Conservation (phyloP, 1,140 invertebrate genomes). For the Callitettix versicolor region DNA sequence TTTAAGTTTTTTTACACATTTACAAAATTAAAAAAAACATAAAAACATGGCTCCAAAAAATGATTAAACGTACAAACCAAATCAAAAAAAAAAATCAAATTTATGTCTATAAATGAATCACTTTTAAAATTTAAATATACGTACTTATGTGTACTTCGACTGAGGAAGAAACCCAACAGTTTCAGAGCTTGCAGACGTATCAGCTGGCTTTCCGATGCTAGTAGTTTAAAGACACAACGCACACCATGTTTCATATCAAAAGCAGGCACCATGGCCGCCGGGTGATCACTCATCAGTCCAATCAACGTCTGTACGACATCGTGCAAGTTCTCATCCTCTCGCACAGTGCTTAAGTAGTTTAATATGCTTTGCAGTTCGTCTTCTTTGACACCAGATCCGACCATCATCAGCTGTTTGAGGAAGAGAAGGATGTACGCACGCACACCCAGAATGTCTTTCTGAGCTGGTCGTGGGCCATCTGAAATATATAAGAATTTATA, state of each 20-base stretch:
- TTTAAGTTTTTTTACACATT: too few species aligned
- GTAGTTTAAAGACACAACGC: constrained; percentile 89
- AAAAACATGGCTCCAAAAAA: too few species aligned
- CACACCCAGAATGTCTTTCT: constrained; percentile 89
- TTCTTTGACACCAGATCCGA: constrained; percentile 92
- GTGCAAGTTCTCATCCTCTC: constrained; percentile 93
- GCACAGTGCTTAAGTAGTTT: constrained; percentile 65
- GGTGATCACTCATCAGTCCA: constrained; percentile 94
- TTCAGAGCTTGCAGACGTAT: constrained; percentile 93
- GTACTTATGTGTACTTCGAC: constrained; percentile 90
- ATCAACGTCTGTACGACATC: constrained; percentile 96
- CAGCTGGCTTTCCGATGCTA: constrained; percentile 88
- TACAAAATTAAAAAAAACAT: too few species aligned
- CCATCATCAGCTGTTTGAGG: constrained; percentile 92
- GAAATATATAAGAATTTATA: constrained; percentile 29
- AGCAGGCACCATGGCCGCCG: constrained; percentile 94
- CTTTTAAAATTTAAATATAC: too few species aligned
- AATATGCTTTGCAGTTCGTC: constrained; percentile 97
- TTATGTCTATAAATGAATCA: too few species aligned
- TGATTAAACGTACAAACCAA: too few species aligned
- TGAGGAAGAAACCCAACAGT: constrained; percentile 88
- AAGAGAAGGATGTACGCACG: constrained; percentile 91
- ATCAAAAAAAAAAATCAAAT: too few species aligned
- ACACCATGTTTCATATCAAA: constrained; percentile 97
- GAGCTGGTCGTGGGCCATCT: constrained; percentile 87